These are phyloP conservation scores for Trinorchestia longiramus DNA, from an alignment of 1,140 invertebrate species.

Conservation along the genomic window DNA sequence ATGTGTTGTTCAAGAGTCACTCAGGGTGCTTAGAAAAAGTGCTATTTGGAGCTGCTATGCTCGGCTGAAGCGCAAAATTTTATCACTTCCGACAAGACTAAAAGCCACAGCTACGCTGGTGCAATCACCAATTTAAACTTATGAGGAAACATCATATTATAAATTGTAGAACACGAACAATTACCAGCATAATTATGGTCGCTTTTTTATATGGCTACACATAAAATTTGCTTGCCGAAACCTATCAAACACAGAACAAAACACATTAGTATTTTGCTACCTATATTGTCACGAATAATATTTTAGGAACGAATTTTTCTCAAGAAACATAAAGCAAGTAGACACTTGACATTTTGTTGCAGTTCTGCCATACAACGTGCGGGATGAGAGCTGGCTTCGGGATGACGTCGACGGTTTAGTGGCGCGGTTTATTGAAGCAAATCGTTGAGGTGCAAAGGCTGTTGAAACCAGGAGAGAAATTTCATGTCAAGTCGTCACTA, in stretches of 20 bases:
- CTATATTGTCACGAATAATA: background rate
- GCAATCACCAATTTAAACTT: background rate
- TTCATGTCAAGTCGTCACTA: background rate
- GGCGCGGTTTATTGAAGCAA: background rate
- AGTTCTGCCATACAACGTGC: background rate
- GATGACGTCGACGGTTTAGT: background rate
- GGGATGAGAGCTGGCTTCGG: background rate
- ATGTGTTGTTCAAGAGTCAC: background rate
- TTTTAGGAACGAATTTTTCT: background rate
- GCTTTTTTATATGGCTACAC: background rate
- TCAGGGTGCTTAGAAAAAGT: background rate
- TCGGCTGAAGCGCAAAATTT: background rate
- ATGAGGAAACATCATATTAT: background rate
- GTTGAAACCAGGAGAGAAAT: background rate
- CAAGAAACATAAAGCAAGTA: background rate
- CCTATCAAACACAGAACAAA: background rate
- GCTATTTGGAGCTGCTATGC: background rate
- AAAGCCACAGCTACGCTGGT: background rate
- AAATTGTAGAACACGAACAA: background rate
- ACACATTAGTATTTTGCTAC: background rate
- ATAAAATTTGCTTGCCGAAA: background rate
- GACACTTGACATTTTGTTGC: background rate
- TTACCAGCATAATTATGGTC: background rate
- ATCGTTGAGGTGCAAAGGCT: background rate
- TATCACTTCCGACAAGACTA: background rate